These are phyloP conservation scores for Microctenopoma stevenorrisi DNA, from an alignment of 2,797 vertebrate species.

Conservation along the genomic window DNA sequence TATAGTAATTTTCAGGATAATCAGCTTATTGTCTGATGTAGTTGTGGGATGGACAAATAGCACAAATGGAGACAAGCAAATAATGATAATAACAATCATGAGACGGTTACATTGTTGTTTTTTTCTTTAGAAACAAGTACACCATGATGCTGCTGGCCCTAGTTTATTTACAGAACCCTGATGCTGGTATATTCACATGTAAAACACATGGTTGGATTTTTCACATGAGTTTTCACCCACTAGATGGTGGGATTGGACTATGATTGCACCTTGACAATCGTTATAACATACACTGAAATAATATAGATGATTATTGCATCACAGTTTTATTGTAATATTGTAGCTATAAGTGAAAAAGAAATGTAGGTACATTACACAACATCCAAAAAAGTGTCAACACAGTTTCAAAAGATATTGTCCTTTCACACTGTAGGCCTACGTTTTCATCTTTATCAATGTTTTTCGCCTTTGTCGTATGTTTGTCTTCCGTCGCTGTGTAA, in stretches of 20 bases:
- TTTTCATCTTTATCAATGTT: background rate
- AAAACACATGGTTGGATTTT: background rate
- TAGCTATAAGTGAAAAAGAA: no score
- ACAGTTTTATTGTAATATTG: no score
- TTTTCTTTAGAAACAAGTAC: background rate
- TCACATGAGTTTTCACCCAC: conserved; percentile 32
- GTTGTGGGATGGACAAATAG: no score
- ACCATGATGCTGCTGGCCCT: background rate
- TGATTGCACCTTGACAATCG: background rate
- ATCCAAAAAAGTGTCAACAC: background rate
- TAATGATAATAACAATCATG: no score
- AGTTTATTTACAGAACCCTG: background rate
- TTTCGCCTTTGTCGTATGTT: background rate
- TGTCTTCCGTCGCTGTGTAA: conserved; percentile 1
- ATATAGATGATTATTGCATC: no score
- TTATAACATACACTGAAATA: background rate
- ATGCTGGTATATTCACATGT: no score
- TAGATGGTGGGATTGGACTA: conserved; percentile 54
- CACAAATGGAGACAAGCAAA: no score
- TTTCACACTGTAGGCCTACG: background rate
- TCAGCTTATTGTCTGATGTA: no score
- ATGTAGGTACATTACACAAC: background rate
- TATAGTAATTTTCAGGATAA: background rate
- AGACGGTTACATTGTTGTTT: background rate
- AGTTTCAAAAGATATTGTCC: background rate